Base-by-base conservation (phyloP, 2,888 invertebrate species). In the Hololepta plana region DNA sequence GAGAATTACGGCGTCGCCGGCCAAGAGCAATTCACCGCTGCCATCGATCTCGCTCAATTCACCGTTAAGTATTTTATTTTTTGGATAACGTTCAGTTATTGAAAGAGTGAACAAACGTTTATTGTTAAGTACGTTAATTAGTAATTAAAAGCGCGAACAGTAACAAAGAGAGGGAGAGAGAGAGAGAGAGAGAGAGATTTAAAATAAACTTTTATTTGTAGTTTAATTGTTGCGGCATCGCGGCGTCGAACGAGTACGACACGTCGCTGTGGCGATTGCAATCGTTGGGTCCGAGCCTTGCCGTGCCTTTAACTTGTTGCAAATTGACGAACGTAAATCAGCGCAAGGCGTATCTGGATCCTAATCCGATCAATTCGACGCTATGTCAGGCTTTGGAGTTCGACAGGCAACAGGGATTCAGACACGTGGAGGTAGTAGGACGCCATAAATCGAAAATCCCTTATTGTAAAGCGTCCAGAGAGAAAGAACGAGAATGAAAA, bases 211-310 rank as follows among this genome's bases (percentile, higher is more conserved):
- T 32, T 30, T 33, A 36, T 33, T 51, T 58, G 13, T 49, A 77
- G 77, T 69, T 81, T 46, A 63, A 71, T 30, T 84, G 84, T 44
- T 84, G 84, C 48, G 84, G 81, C 13, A 73, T 84, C 50, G 66
- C 68, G 24, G 72, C 72, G 38, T 73, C 76, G 4, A 67, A 68
- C 32, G 81, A 84, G 59, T 84, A 79, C 52, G 79, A 79, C 42
- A 74, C 74, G 38, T 79, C 82, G 0, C 54, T 72, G 44, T 84
- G 84, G 84, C 67, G 76, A 35, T 55, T 81, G 24, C 71, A 76
- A 41, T 64, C 75, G 34, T 62, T 75, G 20, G 76, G 79, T 0
- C 62, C 51, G 19, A 44, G 53, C 26, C 42, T 55, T 16, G 51
- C 39, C 4, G 41, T 45, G 6, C 43, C 43, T 15, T 31, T 43